Evolutionary conservation across 1,140 invertebrate species (phyloP), one percentile per base, ranked within the genome.

Genomic region (Mycetomoellerius zeteki): DNA sequence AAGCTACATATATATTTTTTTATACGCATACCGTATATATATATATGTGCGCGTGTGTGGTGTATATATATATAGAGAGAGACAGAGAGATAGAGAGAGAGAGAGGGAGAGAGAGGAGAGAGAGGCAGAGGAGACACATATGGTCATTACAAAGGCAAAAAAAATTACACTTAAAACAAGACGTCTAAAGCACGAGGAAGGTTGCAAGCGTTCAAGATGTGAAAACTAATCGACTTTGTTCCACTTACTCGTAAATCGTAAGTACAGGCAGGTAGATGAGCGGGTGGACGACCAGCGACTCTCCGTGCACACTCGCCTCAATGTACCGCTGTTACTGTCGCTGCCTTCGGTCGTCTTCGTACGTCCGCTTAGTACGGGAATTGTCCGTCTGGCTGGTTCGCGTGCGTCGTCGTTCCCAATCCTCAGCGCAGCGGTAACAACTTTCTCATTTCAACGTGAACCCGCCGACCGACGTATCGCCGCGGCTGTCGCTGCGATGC

Each of bases 371-470:
- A 90, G 90, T 90, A 90, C 89, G 67, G 77, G 65, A 86, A 87
- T 89, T 81, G 90, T 76, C 89, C 89, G 89, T 90, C 89, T 81
- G 86, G 69, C 88, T 89, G 72, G 54, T 85, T 90, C 76, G 88
- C 75, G 81, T 88, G 89, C 82, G 65, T 71, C 54, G 86, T 90
- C 81, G 90, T 90, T 90, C 88, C 77, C 91, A 77, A 90, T 90
- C 86, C 86, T 91, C 88, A 90, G 56, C 88, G 85, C 88, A 78
- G 85, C 89, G 84, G 86, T 86, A 84, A 86, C 91, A 87, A 93
- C 93, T 93, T 93, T 93, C 93, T 93, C 93, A 93, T 93, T 93
- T 93, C 92, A 92, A 93, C 89, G 88, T 81, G 86, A 47, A 90
- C 71, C 76, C 56, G 86, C 43, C 30, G 50, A 21, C 24, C 64